A percentile compares a stretch with the other conserved stretches of the same genome.
These are phyloP conservation scores for Rosalia funebris DNA, from an alignment of 2,888 invertebrate species.

Conservation along the genomic window DNA sequence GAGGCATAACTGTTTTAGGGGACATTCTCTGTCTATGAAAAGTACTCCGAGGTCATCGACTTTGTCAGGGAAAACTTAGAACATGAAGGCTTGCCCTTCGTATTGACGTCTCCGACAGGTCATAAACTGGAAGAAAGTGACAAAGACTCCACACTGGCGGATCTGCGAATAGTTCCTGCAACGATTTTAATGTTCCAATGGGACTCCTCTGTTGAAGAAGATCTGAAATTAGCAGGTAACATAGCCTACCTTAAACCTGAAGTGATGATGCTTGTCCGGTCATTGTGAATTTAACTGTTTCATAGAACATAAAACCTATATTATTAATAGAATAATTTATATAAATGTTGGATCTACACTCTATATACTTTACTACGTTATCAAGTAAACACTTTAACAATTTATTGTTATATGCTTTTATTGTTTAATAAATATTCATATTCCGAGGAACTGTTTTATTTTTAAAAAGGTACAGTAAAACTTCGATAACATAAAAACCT, in stretches of 20 bases:
- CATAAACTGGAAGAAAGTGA: conserved; percentile 74
- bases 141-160: conserved; percentile 77
- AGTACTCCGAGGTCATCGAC: conserved; percentile 76
- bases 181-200: conserved; percentile 81
- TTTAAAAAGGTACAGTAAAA: neutral
- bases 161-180: conserved; percentile 85
- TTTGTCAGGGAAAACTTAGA: conserved; percentile 83
- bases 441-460: neutral
- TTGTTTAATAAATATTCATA: neutral
- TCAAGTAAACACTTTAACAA: conserved; percentile 1
- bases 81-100: conserved; percentile 75
- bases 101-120: conserved; percentile 75
- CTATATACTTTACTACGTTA: conserved; percentile 17
- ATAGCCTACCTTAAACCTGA: conserved; percentile 81
- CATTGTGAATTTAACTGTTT: conserved; percentile 59
- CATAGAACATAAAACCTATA: neutral
- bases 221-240: conserved; percentile 67
- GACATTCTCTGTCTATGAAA: conserved; percentile 88
- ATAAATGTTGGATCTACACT: conserved; percentile 25
- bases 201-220: conserved; percentile 68
- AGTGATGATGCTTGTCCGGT: conserved; percentile 75
- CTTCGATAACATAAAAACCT: no score
- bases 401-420: neutral
- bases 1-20: conserved; percentile 74
- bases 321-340: conserved; percentile 19